Percentiles rank a stretch among this genome's conserved stretches.
phyloP scores from a whole-genome alignment of 2,113 vertebrate species.

The Danio rerio region DNA sequence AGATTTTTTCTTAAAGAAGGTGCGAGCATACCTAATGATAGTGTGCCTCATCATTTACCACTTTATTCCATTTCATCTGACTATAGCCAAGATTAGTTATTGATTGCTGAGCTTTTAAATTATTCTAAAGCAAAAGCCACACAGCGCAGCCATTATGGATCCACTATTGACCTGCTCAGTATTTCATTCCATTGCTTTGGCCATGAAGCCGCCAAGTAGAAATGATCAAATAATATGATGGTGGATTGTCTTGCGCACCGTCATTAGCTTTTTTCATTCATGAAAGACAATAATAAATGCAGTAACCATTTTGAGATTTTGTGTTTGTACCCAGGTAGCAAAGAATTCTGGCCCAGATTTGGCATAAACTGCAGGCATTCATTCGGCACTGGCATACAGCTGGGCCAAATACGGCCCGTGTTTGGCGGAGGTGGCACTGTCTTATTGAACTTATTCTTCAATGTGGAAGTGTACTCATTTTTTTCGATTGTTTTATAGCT shows the following conservation, averaged over 20 bases:
- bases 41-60: slow-evolving; percentile 73
- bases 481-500: too few relatives aligned
- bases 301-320: slow-evolving; percentile 30
- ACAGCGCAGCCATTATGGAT: slow-evolving; percentile 77
- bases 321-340: not conserved
- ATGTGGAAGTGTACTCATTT: too few relatives aligned
- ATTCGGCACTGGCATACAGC: too few relatives aligned
- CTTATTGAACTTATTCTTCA: too few relatives aligned
- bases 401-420: too few relatives aligned
- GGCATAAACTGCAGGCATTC: too few relatives aligned
- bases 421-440: too few relatives aligned
- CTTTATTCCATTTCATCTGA: slow-evolving; percentile 77
- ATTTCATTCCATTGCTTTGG: slow-evolving; percentile 70
- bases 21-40: slow-evolving; percentile 19
- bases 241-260: slow-evolving; percentile 64
- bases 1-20: slow-evolving; percentile 25
- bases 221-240: slow-evolving; percentile 74
- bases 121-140: slow-evolving; percentile 79
- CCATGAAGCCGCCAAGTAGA: slow-evolving; percentile 61
- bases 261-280: slow-evolving; percentile 70
- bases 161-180: slow-evolving; percentile 71
- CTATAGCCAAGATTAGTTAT: slow-evolving; percentile 81
- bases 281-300: slow-evolving; percentile 64
- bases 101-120: slow-evolving; percentile 79
- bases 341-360: too few relatives aligned